A percentile compares a stretch with the other conserved stretches of the same genome.
Conservation (phyloP, 1,140 invertebrate species). For the Condylostylus longicornis region DNA sequence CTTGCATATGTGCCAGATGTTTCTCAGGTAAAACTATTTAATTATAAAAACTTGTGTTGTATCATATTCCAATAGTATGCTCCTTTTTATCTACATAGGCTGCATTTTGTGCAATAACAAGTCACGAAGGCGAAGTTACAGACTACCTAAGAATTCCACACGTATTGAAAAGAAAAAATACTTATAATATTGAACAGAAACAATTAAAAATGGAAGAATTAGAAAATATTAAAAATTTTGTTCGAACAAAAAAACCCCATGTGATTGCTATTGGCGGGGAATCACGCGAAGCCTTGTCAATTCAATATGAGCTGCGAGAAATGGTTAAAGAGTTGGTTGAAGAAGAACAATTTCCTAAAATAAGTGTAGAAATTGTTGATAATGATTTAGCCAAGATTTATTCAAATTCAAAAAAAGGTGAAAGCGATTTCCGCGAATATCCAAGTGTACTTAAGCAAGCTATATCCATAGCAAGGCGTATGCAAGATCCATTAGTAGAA, state of each 20-base stretch:
- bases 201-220: conserved; percentile 62
- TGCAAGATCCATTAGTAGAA: conserved; percentile 93
- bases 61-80: too few species aligned
- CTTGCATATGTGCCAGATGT: conserved; percentile 78
- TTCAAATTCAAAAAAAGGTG: conserved; percentile 76
- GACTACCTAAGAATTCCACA: conserved; percentile 80
- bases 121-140: conserved; percentile 77
- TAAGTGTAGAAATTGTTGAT: conserved; percentile 82
- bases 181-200: conserved; percentile 56
- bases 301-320: conserved; percentile 70
- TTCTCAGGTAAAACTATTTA: too few species aligned
- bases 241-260: conserved; percentile 83
- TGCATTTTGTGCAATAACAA: conserved; percentile 75
- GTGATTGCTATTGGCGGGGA: conserved; percentile 82
- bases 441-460: conserved; percentile 76
- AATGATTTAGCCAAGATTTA: conserved; percentile 85
- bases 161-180: conserved; percentile 66
- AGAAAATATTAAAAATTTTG: conserved; percentile 67
- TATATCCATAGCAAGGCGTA: conserved; percentile 74
- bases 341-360: conserved; percentile 74
- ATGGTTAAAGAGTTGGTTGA: conserved; percentile 60
- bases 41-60: too few species aligned
- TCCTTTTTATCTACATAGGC: conserved; percentile 62
- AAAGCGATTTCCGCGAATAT: conserved; percentile 82
- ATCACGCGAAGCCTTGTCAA: conserved; percentile 70